Evolutionary conservation across 2,888 invertebrate species (phyloP), one percentile per base, ranked within the genome.

Genomic region (Archips crataeganus): DNA sequence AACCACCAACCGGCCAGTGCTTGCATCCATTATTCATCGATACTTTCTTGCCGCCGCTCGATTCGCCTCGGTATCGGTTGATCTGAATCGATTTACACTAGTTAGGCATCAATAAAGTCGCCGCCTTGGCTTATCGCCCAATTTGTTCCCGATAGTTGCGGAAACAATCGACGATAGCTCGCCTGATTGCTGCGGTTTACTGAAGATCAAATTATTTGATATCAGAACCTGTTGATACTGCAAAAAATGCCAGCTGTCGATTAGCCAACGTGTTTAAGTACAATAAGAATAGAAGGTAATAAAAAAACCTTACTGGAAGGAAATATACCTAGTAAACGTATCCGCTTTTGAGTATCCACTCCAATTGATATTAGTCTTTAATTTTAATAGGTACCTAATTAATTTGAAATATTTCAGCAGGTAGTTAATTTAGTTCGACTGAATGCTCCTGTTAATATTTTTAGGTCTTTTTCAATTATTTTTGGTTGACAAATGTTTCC

Each of bases 1-100:
- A 85, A 79, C 79, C 76, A 74, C 82, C 79, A 82, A 77, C 79
- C 76, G 80, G 78, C 84, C 79, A 74, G 57, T 71, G 77, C 75
- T 67, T n/a, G 79, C 75, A 79, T 87, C 81, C 86, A 87, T 88
- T 86, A 89, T 89, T 88, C 87, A 87, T 83, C 77, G 75, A 80
- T 79, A 79, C 85, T 85, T 87, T 89, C 88, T 87, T 87, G 80
- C 75, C 54, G 66, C 77, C 76, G 79, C 64, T 67, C 81, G 79
- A 85, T 87, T 84, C 76, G 78, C 77, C 72, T 71, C 81, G 82
- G 83, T 86, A 86, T 87, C 85, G 82, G 81, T 79, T 79, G 81
- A 84, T 85, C 78, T 66, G 84, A 86, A 87, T 86, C 86, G 86
- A 86, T 88, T 89, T 87, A 85, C 84, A 86, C 85, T 85, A 84